A percentile compares a stretch with the other conserved stretches of the same genome.
These are phyloP conservation scores for Melanerpes aurifrons DNA, from an alignment of 2,113 vertebrate genomes.

Conservation along the genomic window DNA sequence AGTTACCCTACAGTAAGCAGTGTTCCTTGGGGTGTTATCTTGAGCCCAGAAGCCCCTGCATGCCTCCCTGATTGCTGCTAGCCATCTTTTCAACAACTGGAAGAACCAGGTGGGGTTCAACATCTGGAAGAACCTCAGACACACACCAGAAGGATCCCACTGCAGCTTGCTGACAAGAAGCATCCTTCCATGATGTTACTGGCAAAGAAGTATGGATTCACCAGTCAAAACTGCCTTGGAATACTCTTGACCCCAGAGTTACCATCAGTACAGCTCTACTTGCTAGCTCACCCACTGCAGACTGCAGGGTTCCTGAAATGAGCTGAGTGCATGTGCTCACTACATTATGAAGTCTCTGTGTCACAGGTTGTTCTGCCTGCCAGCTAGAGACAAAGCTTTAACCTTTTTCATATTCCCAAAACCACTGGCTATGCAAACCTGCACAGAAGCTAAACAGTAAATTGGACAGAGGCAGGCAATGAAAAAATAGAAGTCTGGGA, in stretches of 20 bases:
- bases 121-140: neutral
- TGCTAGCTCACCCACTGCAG: neutral
- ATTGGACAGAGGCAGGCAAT: neutral
- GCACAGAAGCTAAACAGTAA: neutral
- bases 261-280: neutral
- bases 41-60: neutral
- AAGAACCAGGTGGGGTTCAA: neutral
- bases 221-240: neutral
- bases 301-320: neutral
- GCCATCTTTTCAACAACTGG: no score
- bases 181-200: neutral
- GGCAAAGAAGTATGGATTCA: neutral
- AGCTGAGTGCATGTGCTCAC: neutral
- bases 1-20: neutral
- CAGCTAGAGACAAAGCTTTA: neutral
- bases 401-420: neutral
- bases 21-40: neutral
- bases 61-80: neutral
- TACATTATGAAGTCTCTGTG: accelerated
- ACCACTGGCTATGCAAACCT: neutral
- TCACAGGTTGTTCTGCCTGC: no score
- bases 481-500: accelerated
- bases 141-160: accelerated
- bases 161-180: neutral
- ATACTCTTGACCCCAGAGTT: neutral